Conservation (phyloP, 2,888 invertebrate genomes). For the Aphidius colemani region DNA sequence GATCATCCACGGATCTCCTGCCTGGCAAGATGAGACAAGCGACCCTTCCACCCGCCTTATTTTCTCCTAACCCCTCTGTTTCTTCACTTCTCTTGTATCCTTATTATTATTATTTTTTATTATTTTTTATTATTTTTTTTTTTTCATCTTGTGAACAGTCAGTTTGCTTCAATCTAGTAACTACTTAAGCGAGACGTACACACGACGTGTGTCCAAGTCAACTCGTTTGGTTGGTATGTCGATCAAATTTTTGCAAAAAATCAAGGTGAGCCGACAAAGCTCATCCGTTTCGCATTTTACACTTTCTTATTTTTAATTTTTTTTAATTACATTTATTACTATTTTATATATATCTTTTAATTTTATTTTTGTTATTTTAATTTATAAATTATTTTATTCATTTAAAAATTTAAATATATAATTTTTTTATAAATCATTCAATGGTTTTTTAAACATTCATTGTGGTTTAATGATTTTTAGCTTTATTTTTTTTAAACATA, state of each 20-base stretch:
- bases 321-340: conserved; percentile 8
- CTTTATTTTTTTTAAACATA: too few relatives aligned
- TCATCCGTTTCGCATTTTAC: conserved; percentile 28
- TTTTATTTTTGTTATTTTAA: background rate
- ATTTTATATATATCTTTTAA: conserved; percentile 8
- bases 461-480: too few relatives aligned
- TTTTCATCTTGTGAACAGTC: conserved; percentile 13
- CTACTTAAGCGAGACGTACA: conserved; percentile 27
- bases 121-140: too few relatives aligned
- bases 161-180: conserved; percentile 24
- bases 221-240: conserved; percentile 56
- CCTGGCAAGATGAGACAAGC: conserved; percentile 26
- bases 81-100: conserved; percentile 18
- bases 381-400: background rate
- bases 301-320: conserved; percentile 5
- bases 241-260: conserved; percentile 51
- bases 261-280: conserved; percentile 52
- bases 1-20: conserved; percentile 23
- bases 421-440: too few relatives aligned
- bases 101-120: too few relatives aligned
- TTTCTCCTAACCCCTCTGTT: conserved; percentile 28
- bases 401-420: conserved; percentile 7
- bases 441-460: too few relatives aligned
- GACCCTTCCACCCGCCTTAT: conserved; percentile 20
- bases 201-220: conserved; percentile 40